Conservation (phyloP, 2,888 invertebrate species). For the Pseudanteris insignis region DNA sequence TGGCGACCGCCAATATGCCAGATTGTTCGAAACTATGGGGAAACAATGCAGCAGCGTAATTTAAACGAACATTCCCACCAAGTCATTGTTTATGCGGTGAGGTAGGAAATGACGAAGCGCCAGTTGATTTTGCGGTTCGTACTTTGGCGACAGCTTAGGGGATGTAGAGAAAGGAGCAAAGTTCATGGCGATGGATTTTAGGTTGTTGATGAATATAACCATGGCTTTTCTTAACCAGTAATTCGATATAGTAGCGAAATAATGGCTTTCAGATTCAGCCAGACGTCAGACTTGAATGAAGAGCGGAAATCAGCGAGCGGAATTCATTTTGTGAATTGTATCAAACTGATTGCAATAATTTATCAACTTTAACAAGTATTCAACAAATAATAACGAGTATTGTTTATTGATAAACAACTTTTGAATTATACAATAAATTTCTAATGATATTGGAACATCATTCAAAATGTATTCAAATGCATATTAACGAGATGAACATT, state of each 20-base stretch:
- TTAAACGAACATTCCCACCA: constrained; percentile 28
- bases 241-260: constrained; percentile 50
- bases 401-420: too few relatives aligned
- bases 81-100: constrained; percentile 24
- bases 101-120: constrained; percentile 36
- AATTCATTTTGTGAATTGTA: not conserved
- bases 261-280: constrained; percentile 45
- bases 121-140: constrained; percentile 12
- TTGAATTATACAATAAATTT: too few relatives aligned
- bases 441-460: too few relatives aligned
- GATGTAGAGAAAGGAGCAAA: not conserved
- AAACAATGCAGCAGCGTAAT: constrained; percentile 36
- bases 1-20: constrained; percentile 10
- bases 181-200: constrained; percentile 12
- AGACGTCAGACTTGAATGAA: too few relatives aligned
- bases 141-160: not conserved
- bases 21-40: constrained; percentile 33
- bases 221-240: constrained; percentile 30
- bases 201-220: constrained; percentile 18
- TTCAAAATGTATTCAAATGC: too few relatives aligned
- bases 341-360: too few relatives aligned
- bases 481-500: too few relatives aligned
- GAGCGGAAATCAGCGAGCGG: constrained; percentile 13
- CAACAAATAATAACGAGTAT: too few relatives aligned
- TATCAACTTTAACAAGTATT: too few relatives aligned